phyloP scores from a whole-genome alignment of 2,113 vertebrate genomes.

The Tinamus guttatus region DNA sequence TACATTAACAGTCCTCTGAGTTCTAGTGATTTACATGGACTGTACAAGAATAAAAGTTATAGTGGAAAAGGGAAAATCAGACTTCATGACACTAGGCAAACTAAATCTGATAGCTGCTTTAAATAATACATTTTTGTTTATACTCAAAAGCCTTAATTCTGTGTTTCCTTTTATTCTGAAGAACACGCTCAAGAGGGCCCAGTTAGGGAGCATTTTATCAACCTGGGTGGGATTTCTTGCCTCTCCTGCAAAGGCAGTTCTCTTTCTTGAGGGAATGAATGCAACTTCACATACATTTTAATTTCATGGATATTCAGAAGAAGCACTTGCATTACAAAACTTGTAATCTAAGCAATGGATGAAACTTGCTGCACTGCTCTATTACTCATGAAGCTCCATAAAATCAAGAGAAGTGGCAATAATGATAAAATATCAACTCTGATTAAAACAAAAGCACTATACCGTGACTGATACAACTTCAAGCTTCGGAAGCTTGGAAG shows the following conservation, averaged over 20 bases:
- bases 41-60: background rate
- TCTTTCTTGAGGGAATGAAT: background rate
- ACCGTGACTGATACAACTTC: background rate
- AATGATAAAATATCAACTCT: conserved; percentile 41
- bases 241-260: background rate
- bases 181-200: background rate
- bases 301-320: conserved; percentile 22
- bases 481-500: background rate
- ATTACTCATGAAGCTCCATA: background rate
- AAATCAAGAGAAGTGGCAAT: background rate
- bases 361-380: background rate
- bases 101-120: background rate
- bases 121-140: background rate
- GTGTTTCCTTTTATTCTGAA: background rate
- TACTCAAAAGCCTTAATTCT: background rate
- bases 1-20: background rate
- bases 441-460: conserved; percentile 10
- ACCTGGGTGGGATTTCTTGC: background rate
- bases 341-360: background rate
- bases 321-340: background rate
- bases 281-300: background rate
- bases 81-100: background rate
- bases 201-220: background rate
- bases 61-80: background rate
- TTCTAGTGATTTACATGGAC: background rate